Evolutionary conservation across 2,113 vertebrate genomes (phyloP).

Genomic region (Lontra canadensis): DNA sequence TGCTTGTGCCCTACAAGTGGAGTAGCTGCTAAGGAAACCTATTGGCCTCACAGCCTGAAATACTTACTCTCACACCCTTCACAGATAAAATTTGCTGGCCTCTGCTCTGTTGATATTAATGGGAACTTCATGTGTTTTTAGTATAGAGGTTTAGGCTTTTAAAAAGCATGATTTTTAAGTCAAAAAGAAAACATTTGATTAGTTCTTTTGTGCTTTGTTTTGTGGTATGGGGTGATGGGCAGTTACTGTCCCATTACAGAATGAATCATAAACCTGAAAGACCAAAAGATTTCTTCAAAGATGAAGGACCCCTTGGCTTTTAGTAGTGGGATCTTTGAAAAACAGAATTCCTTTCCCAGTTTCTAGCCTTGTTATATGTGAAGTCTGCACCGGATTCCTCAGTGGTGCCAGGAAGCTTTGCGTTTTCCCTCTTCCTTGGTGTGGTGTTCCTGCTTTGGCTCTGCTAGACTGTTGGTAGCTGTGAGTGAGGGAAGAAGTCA

Average conservation of each 20-base stretch:
- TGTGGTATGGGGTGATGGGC: not conserved
- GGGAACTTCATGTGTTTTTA: not conserved
- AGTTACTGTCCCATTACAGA: not conserved
- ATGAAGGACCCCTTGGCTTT: not conserved
- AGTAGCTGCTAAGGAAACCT: not conserved
- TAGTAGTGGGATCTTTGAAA: not conserved
- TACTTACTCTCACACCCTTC: not conserved
- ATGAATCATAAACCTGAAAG: not conserved
- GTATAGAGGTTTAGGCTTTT: not conserved
- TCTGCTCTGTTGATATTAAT: not conserved
- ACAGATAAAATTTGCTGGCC: not conserved
- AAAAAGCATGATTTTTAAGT: conserved; percentile 31
- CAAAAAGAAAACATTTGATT: not conserved
- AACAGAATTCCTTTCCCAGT: not conserved
- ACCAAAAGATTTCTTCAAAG: not conserved
- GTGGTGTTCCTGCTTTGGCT: not conserved
- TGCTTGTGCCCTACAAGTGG: not conserved
- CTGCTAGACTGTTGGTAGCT: not conserved
- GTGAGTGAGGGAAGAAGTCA: not conserved
- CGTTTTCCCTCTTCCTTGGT: not conserved
- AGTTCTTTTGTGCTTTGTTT: not conserved
- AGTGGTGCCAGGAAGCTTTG: too few species aligned
- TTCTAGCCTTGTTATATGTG: not conserved
- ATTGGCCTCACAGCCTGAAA: not conserved
- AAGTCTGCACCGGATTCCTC: not conserved